Base-by-base conservation (phyloP, 2,797 vertebrate genomes). In the Phalanger gymnotis region DNA sequence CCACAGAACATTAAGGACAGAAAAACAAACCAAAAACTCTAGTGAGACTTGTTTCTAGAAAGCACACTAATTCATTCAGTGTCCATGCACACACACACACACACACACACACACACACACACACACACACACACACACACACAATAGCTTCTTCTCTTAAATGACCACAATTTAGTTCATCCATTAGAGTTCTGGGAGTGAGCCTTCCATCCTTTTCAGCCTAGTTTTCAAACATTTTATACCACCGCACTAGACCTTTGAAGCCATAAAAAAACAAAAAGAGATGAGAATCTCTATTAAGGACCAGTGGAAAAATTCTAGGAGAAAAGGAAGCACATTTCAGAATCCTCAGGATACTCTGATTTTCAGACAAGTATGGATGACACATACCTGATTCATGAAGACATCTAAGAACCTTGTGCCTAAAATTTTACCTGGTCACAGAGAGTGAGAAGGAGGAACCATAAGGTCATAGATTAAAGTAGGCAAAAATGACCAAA, bases 31-130 rank as follows among this genome's bases (percentile, higher is more conserved):
- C 53, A 7, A 47, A 16, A 56, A 30, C 56, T 57, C 91, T 53
- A 81, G 66, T 57, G n/a, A 66, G 54, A 92, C 34, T 4, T 81
- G 73, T 81, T 92, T 90, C 93, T 92, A 61, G 56, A 96, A 73
- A 95, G 11, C 61, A 55, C 61, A 61, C 51, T 13, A 56, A 87
- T 92, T 73, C 27, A 92, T 90, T 51, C 47, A 57, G 3, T 11
- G 57, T 25, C 57, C 73, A 28, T 14, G 2, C 25, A 27, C 4
- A 6, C 87, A 56, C 22, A 7, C 55, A 56, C 55, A 56, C 55
- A 56, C 55, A 66, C 13, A 66, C 31, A 40, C 12, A 22, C 34
- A 73, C 16, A n/a, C 61, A 73, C 5, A 40, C 12, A 28, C 28
- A 30, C 25, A 27, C 19, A 6, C 87, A 56, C 55, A 7, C 55